phyloP scores from a whole-genome alignment of 1,140 invertebrate genomes.

The Whitmania pigra region DNA sequence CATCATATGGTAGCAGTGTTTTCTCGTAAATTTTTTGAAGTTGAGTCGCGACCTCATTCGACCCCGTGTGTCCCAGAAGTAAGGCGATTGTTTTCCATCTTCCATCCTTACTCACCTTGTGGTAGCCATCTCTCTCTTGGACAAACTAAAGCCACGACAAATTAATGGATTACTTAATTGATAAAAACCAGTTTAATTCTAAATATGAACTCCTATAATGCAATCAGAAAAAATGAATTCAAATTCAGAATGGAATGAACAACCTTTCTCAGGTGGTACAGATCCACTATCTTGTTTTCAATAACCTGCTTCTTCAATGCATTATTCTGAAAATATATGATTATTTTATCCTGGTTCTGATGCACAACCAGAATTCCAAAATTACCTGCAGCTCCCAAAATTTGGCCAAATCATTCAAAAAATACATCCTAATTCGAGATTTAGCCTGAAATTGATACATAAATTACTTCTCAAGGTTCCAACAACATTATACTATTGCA shows the following conservation, averaged over 20 bases:
- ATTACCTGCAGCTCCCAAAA: conserved; percentile 84
- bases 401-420: conserved; percentile 88
- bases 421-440: conserved; percentile 87
- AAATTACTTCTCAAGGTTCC: neutral
- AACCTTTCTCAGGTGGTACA: conserved; percentile 5
- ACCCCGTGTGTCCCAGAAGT: conserved; percentile 66
- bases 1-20: conserved; percentile 78
- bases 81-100: conserved; percentile 80
- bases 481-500: neutral
- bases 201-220: neutral
- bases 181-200: neutral
- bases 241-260: neutral
- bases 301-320: conserved; percentile 3
- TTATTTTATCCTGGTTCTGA: neutral
- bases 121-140: conserved; percentile 74
- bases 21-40: conserved; percentile 81
- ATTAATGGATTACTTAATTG: no score
- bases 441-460: conserved; percentile 51
- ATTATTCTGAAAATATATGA: conserved; percentile 9
- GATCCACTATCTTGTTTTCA: neutral
- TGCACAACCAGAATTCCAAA: neutral
- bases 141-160: conserved; percentile 51
- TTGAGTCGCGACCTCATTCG: conserved; percentile 66
- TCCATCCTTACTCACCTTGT: conserved; percentile 65
- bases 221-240: neutral